Conservation (phyloP, 2,888 invertebrate genomes). For the Erebia palarica region DNA sequence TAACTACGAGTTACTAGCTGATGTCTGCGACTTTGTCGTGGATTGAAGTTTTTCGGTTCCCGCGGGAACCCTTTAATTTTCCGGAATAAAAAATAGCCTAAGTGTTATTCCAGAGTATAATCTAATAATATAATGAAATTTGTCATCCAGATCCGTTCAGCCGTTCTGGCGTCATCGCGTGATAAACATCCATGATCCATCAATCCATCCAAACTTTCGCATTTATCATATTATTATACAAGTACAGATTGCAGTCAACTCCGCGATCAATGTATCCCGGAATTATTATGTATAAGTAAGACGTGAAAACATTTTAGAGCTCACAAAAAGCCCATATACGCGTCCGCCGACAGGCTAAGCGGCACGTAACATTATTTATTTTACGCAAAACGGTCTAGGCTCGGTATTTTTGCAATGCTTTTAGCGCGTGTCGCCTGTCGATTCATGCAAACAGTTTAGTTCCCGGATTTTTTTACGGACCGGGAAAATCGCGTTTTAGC, state of each 20-base stretch:
- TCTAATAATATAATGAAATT: too few relatives aligned
- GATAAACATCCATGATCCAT: too few relatives aligned
- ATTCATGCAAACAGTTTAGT: conserved; percentile 73
- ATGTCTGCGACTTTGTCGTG: too few relatives aligned
- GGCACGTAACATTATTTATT: conserved; percentile 77
- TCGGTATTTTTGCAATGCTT: conserved; percentile 59
- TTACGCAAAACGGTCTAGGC: conserved; percentile 59
- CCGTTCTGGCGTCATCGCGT: too few relatives aligned
- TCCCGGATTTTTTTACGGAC: conserved; percentile 50
- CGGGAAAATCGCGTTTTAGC: conserved; percentile 29
- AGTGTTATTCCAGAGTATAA: too few relatives aligned
- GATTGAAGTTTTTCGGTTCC: too few relatives aligned
- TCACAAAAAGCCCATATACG: conserved; percentile 51
- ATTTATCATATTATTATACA: background rate
- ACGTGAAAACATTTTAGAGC: conserved; percentile 41
- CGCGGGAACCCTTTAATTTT: too few relatives aligned
- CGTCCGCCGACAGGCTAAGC: conserved; percentile 55
- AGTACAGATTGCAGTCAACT: too few relatives aligned
- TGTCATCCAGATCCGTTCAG: too few relatives aligned
- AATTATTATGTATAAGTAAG: conserved; percentile 28
- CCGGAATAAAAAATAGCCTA: too few relatives aligned
- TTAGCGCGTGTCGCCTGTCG: conserved; percentile 55
- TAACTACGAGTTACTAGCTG: too few relatives aligned
- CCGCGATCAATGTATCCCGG: background rate
- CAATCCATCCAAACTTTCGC: too few relatives aligned